Base-by-base conservation (phyloP, 1,140 invertebrate species). In the Ceratoteleas bidentatus region DNA sequence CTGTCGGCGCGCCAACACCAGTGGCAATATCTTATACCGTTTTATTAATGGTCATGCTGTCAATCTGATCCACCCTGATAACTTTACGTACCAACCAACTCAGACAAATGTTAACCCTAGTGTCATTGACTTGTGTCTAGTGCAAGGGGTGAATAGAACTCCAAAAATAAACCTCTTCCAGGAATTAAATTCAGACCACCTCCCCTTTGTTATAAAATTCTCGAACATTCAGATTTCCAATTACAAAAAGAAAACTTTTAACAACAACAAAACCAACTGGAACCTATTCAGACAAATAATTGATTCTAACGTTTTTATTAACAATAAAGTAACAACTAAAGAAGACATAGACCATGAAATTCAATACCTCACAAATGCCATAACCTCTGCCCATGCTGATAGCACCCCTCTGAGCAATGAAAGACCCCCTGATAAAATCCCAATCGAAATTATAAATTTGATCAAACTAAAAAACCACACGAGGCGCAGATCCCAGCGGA, bases 371-470 rank as follows among this genome's bases (percentile, higher is more conserved):
- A n/a, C 10, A 1, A 49, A 49, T 13, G 13, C 10, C 10, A 6
- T n/a, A 6, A 13, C 13, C 3, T n/a, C 10, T n/a, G 45, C 45
- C 3, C 13, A 3, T 49, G 13, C 6, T 13, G 45, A 49, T 14
- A 49, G 45, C 13, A 49, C 45, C 6, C 45, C 13, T 1, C 1
- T 49, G 13, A n/a, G 4, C 10, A 13, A 0, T 3, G 13, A 2
- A 14, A 49, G 2, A 49, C 3, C 13, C 3, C 0, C 9, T 3
- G 13, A 49, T 10, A 49, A 49, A 49, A n/a, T 49, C 1, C 49
- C 49, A 7, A 6, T 52, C 80, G n/a, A 86, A 7, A 87, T 45
- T 76, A 84, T 47, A 43, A 86, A 0, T 24, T 91, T 6, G 57
- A 69, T 34, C 45, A 57, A 69, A 38, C 0, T 6, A 49, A 69